phyloP scores from a whole-genome alignment of 2,113 vertebrate species.

The Neodon shergylaensis region DNA sequence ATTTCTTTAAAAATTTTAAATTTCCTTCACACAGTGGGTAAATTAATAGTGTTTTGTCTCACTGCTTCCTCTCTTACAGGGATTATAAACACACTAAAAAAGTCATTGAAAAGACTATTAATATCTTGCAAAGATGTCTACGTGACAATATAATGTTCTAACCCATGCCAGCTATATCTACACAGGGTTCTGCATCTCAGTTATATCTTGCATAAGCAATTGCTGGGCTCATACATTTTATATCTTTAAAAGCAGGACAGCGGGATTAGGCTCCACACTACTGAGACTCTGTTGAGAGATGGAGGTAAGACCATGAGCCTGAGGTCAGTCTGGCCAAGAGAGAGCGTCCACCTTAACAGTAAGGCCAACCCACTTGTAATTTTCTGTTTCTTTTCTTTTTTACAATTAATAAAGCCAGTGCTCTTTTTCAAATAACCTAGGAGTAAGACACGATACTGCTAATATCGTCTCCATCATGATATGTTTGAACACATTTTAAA shows the following conservation, averaged over 20 bases:
- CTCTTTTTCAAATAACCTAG: constrained; percentile 33
- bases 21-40: constrained; percentile 38
- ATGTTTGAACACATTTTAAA: constrained; percentile 41
- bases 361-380: neutral
- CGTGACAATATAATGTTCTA: neutral
- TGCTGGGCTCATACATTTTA: neutral
- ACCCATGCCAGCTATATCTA: neutral
- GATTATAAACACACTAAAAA: neutral
- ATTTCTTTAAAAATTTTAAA: constrained; percentile 49
- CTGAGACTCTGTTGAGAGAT: neutral
- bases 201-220: neutral
- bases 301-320: neutral
- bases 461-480: neutral
- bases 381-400: neutral
- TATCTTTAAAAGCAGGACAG: neutral
- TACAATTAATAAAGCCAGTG: constrained; percentile 14
- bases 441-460: neutral
- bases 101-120: neutral
- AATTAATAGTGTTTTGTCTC: neutral
- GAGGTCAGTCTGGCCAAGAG: neutral
- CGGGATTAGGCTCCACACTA: too few relatives aligned
- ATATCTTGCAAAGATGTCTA: neutral
- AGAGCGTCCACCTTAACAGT: neutral
- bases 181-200: neutral
- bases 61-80: neutral